Evolutionary conservation across 2,113 vertebrate species (phyloP).

Genomic region (Hypomesus transpacificus): DNA sequence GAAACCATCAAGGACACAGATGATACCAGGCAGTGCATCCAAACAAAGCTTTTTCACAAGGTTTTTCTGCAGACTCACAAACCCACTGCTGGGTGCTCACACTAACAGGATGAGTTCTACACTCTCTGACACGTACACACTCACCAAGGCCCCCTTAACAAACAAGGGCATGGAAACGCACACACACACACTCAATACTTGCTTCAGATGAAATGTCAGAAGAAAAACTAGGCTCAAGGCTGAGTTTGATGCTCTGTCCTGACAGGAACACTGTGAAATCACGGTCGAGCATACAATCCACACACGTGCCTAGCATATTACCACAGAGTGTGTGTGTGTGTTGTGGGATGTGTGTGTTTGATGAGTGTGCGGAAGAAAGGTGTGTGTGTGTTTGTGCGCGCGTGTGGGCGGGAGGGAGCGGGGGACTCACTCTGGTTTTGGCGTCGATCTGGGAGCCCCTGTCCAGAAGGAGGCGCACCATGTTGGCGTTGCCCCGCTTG

Average conservation of each 20-base stretch:
- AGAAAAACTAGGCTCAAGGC: too few relatives aligned
- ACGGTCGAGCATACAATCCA: background rate
- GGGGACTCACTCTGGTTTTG: slow-evolving; percentile 90
- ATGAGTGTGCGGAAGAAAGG: background rate
- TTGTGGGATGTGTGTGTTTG: slow-evolving; percentile 10
- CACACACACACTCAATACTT: background rate
- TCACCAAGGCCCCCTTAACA: background rate
- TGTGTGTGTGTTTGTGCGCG: slow-evolving; percentile 13
- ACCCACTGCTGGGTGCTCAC: too few relatives aligned
- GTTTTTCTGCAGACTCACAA: too few relatives aligned
- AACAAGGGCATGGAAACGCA: background rate
- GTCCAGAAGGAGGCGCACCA: slow-evolving; percentile 95
- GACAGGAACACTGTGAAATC: too few relatives aligned
- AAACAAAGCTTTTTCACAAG: too few relatives aligned
- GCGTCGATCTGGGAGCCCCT: slow-evolving; percentile 95
- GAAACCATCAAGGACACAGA: background rate
- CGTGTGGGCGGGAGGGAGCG: background rate
- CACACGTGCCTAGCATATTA: slow-evolving; percentile 4
- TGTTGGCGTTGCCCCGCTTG: slow-evolving; percentile 94
- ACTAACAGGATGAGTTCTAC: background rate
- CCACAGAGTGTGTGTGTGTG: slow-evolving; percentile 2
- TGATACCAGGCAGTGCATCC: too few relatives aligned
- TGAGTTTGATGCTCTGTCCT: too few relatives aligned
- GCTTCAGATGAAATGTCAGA: too few relatives aligned
- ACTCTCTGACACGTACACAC: background rate